Conservation (phyloP, 1,140 invertebrate species). For the Pogonomyrmex californicus region DNA sequence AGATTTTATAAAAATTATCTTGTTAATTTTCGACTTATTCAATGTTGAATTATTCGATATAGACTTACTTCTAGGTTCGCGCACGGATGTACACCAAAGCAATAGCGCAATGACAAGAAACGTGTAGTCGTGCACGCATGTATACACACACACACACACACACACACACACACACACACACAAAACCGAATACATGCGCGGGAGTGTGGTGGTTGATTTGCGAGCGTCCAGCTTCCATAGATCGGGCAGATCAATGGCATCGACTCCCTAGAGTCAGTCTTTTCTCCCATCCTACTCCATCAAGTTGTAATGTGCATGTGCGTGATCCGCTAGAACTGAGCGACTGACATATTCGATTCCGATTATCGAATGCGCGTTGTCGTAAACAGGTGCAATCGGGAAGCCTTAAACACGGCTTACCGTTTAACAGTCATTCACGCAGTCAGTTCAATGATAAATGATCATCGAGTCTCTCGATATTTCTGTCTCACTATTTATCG, state of each 20-base stretch:
- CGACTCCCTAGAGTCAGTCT: slow-evolving; percentile 80
- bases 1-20: neutral
- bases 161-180: slow-evolving; percentile 54
- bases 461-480: neutral
- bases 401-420: slow-evolving; percentile 58
- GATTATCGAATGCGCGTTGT: slow-evolving; percentile 53
- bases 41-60: slow-evolving; percentile 6
- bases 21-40: neutral
- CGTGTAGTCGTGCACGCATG: slow-evolving; percentile 18
- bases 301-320: slow-evolving; percentile 73
- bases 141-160: neutral
- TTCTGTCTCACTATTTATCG: neutral
- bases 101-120: slow-evolving; percentile 24
- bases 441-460: slow-evolving; percentile 34
- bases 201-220: slow-evolving; percentile 78
- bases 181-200: slow-evolving; percentile 56
- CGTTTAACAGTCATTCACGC: slow-evolving; percentile 39
- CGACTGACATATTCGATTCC: slow-evolving; percentile 67
- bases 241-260: slow-evolving; percentile 78
- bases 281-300: slow-evolving; percentile 78
- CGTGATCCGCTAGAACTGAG: slow-evolving; percentile 58
- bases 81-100: slow-evolving; percentile 15
- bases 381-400: slow-evolving; percentile 57
- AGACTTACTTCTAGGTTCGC: neutral
- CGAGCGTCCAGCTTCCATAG: slow-evolving; percentile 80